Evolutionary conservation across 2,113 vertebrate genomes (phyloP).

Genomic region (Aspidoscelis tigris): DNA sequence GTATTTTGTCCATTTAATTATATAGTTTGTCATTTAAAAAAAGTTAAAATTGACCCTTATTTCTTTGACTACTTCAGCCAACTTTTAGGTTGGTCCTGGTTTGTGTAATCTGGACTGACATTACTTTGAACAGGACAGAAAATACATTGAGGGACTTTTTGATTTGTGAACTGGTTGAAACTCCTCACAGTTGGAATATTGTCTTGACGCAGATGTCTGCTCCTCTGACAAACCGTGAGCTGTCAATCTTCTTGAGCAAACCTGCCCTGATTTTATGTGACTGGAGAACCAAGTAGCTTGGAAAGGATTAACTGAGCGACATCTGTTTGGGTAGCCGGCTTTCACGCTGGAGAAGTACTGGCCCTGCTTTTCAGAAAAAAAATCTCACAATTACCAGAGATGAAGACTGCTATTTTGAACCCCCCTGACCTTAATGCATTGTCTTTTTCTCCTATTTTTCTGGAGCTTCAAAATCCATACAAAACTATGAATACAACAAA

Average conservation of each 20-base stretch:
- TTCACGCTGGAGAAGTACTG: conserved; percentile 18
- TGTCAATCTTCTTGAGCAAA: conserved; percentile 9
- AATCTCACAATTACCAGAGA: conserved; percentile 9
- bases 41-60: too few species aligned
- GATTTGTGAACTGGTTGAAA: conserved; percentile 6
- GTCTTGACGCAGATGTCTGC: conserved; percentile 14
- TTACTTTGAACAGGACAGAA: background rate
- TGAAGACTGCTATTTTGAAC: background rate
- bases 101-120: background rate
- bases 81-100: background rate
- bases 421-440: conserved; percentile 7
- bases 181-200: fast-evolving
- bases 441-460: conserved; percentile 29
- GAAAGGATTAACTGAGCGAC: conserved; percentile 41
- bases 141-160: background rate
- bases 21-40: too few species aligned
- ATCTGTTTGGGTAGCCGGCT: conserved; percentile 45
- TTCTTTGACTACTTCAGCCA: too few species aligned
- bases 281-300: background rate
- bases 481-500: background rate
- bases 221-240: conserved; percentile 17
- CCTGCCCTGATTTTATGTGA: conserved; percentile 18
- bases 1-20: too few species aligned
- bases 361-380: conserved; percentile 17
- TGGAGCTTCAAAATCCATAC: fast-evolving